These are phyloP conservation scores for Apamea sordens DNA, from an alignment of 2,888 invertebrate genomes.

Conservation along the genomic window DNA sequence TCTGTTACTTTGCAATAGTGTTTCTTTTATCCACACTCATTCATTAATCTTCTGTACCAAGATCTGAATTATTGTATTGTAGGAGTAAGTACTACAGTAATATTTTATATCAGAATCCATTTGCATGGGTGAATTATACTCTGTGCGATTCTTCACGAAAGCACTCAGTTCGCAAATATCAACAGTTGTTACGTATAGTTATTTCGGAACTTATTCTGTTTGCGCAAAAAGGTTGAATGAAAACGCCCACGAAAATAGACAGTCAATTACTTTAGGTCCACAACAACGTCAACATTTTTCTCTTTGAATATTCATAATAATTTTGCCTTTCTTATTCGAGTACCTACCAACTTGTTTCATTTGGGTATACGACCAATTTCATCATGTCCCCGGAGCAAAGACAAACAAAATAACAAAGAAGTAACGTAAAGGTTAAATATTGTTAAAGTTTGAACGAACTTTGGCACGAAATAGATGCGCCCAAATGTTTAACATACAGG, in stretches of 20 bases:
- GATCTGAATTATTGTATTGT: conserved; percentile 44
- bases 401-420: conserved; percentile 71
- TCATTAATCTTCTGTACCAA: conserved; percentile 52
- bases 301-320: conserved; percentile 49
- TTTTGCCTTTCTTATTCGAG: conserved; percentile 35
- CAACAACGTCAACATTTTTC: conserved; percentile 34
- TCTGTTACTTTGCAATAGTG: conserved; percentile 3
- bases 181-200: conserved; percentile 31
- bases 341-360: conserved; percentile 39
- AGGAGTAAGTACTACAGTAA: not conserved
- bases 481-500: conserved; percentile 53
- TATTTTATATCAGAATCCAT: conserved; percentile 34
- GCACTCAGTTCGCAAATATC: conserved; percentile 26
- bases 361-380: conserved; percentile 65
- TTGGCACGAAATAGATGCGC: conserved; percentile 51
- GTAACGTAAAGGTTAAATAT: conserved; percentile 80
- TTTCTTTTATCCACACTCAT: conserved; percentile 3
- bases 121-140: conserved; percentile 25
- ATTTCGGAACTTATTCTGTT: conserved; percentile 30
- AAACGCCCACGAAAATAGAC: conserved; percentile 23
- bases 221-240: conserved; percentile 24
- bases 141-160: conserved; percentile 17
- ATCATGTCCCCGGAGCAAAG: conserved; percentile 63
- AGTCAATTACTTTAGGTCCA: conserved; percentile 36
- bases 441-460: conserved; percentile 77